Conservation (phyloP, 2,113 vertebrate species). For the Myrmecobius fasciatus region DNA sequence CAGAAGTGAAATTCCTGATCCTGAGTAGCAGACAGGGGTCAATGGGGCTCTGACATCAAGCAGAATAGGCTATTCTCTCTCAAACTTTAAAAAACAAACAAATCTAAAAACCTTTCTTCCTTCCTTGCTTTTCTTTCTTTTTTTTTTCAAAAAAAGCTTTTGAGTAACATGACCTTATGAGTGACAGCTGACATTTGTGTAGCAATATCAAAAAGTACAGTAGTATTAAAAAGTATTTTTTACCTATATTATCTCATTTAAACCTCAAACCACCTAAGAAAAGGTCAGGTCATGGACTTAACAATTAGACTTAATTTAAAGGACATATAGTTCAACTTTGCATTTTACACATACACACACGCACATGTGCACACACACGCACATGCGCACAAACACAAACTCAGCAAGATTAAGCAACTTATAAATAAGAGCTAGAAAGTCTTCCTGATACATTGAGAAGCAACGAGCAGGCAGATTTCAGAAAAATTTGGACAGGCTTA, state of each 20-base stretch:
- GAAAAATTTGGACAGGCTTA: too few species aligned
- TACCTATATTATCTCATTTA: not conserved
- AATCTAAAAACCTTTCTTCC: too few species aligned
- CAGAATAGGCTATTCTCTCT: too few species aligned
- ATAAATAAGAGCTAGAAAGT: not conserved
- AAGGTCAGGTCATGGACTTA: too few species aligned
- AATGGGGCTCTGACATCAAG: too few species aligned
- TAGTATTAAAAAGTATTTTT: not conserved
- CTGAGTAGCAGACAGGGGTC: too few species aligned
- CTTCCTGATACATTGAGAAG: not conserved
- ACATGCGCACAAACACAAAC: too few species aligned
- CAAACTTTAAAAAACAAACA: too few species aligned
- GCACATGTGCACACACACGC: too few species aligned
- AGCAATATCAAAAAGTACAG: not conserved
- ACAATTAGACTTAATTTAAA: not conserved
- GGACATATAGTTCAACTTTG: not conserved
- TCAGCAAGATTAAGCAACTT: not conserved
- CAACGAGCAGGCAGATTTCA: too few species aligned
- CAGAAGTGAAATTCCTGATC: too few species aligned
- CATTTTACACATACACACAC: not conserved
- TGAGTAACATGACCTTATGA: not conserved
- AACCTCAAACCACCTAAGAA: not conserved
- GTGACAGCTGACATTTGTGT: not conserved
- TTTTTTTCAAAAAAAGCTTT: not conserved
- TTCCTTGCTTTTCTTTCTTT: too few species aligned